Conservation (phyloP, 2,797 vertebrate species). For the Lagodon rhomboides region DNA sequence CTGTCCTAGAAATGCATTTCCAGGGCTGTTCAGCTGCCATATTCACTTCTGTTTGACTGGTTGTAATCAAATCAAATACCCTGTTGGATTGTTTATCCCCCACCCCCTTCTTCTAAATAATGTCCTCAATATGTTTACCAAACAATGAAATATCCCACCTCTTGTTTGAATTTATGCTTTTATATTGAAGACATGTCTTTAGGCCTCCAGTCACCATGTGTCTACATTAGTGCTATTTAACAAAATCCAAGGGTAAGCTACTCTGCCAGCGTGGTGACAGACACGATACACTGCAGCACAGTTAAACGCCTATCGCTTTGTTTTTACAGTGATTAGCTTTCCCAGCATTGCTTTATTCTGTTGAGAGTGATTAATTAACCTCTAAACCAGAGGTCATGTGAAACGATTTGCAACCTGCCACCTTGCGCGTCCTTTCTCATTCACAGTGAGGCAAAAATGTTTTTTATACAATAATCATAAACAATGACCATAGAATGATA, state of each 20-base stretch:
- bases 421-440: constrained; percentile 45
- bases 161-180: constrained; percentile 14
- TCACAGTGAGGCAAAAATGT: constrained; percentile 22
- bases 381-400: constrained; percentile 69
- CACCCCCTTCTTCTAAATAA: constrained; percentile 4
- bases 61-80: background rate
- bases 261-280: constrained; percentile 68
- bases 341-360: constrained; percentile 61
- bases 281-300: constrained; percentile 58
- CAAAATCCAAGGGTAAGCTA: constrained; percentile 27
- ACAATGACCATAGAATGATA: background rate
- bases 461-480: constrained; percentile 24
- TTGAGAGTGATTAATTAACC: constrained; percentile 65
- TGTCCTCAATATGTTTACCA: constrained; percentile 1
- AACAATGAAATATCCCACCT: constrained; percentile 18
- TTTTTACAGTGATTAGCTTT: constrained; percentile 64
- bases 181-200: constrained; percentile 18
- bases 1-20: background rate
- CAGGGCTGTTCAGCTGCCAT: background rate
- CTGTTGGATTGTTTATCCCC: background rate
- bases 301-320: constrained; percentile 55
- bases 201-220: constrained; percentile 17
- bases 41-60: background rate
- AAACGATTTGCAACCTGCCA: constrained; percentile 61
- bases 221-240: constrained; percentile 22